A percentile compares a stretch with the other conserved stretches of the same genome.
These are phyloP conservation scores for Lipophrys pholis DNA, from an alignment of 2,113 vertebrate species.

Conservation along the genomic window DNA sequence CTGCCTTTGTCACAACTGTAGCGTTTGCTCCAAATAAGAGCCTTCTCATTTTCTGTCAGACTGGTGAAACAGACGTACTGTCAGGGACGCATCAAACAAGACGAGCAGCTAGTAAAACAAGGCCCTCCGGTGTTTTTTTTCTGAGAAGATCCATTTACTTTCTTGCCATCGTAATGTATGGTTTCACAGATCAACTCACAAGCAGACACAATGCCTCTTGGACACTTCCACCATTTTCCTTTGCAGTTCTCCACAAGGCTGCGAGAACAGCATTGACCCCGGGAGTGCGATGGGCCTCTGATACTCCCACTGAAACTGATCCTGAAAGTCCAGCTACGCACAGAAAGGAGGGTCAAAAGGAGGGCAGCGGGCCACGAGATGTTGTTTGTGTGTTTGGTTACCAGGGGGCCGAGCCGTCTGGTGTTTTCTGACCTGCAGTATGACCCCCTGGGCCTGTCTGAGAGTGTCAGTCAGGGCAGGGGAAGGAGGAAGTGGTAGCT, in stretches of 20 bases:
- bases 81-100: too few species aligned
- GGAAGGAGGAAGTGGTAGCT: slow-evolving; percentile 45
- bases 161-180: not conserved
- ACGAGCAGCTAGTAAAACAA: too few species aligned
- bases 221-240: slow-evolving; percentile 74
- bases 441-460: slow-evolving; percentile 70
- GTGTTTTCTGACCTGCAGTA: slow-evolving; percentile 73
- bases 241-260: slow-evolving; percentile 68
- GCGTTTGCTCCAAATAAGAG: slow-evolving; percentile 88
- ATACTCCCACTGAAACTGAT: slow-evolving; percentile 68
- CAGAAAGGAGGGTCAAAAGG: not conserved
- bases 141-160: not conserved
- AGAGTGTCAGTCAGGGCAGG: slow-evolving; percentile 76
- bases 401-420: slow-evolving; percentile 17
- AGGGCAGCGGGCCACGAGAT: not conserved
- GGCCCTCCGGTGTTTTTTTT: too few species aligned
- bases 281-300: slow-evolving; percentile 64
- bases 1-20: slow-evolving; percentile 75
- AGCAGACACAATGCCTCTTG: slow-evolving; percentile 76
- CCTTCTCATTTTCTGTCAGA: slow-evolving; percentile 86
- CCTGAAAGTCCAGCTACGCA: slow-evolving; percentile 73
- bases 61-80: slow-evolving; percentile 59
- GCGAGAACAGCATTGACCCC: slow-evolving; percentile 33
- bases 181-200: slow-evolving; percentile 66
- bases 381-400: slow-evolving; percentile 1